These are phyloP conservation scores for Micropterix aruncella DNA, from an alignment of 2,888 invertebrate species.

Conservation along the genomic window DNA sequence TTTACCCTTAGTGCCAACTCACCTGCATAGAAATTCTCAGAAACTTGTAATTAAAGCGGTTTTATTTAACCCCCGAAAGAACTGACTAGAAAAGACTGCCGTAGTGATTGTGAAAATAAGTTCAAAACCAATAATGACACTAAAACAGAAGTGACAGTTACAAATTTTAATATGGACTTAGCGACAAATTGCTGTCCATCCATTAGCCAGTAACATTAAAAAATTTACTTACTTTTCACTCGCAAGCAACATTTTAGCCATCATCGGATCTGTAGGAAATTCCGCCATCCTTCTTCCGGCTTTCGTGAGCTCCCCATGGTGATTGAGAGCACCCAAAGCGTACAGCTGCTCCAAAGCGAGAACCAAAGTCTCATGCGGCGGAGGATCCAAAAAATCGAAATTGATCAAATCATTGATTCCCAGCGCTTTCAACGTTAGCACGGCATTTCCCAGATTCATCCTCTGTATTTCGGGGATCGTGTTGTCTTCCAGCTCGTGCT, in stretches of 20 bases:
- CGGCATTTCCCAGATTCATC: conserved; percentile 95
- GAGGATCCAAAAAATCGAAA: conserved; percentile 97
- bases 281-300: conserved; percentile 97
- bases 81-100: no score
- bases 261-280: conserved; percentile 97
- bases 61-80: no score
- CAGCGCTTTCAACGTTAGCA: conserved; percentile 88
- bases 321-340: conserved; percentile 93
- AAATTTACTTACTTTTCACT: conserved; percentile 72
- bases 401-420: conserved; percentile 96
- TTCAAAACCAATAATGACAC: no score
- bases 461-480: conserved; percentile 97
- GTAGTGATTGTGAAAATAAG: no score
- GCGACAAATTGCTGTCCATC: no score
- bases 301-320: conserved; percentile 94
- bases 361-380: conserved; percentile 85
- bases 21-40: no score
- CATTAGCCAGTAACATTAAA: no score
- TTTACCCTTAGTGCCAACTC: no score
- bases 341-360: conserved; percentile 94
- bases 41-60: no score
- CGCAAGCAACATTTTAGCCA: conserved; percentile 96
- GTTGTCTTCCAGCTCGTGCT: conserved; percentile 95
- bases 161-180: no score
- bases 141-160: no score